Evolutionary conservation across 2,797 vertebrate species (phyloP), one percentile per base, ranked within the genome.

Genomic region (Coranthus polyacanthus): DNA sequence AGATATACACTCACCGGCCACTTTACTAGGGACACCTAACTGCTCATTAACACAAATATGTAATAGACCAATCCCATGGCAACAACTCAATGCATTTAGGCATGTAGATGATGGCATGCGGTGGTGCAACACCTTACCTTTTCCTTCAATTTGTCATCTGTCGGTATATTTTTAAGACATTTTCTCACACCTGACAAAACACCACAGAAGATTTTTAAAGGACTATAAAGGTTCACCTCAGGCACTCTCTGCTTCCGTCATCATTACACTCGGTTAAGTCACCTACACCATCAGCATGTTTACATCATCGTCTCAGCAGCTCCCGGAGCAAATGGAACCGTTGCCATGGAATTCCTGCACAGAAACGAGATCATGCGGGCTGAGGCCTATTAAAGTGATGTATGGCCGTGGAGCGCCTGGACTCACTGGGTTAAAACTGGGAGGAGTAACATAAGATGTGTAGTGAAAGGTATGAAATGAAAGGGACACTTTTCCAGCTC

Each of bases 341-440:
- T 78, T 84, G 76, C 81, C 53, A 62, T 79, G 68, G 67, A 75
- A 47, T 47, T 26, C 15, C 38, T n/a, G 52, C 12, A 34, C 7
- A 42, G 71, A 75, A 69, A 66, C 5, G 39, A 75, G 49, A 68
- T 42, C 0, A 18, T 38, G 75, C 50, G 49, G 52, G 61, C 42
- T 17, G 54, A 41, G 16, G 50, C 49, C 63, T 44, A n/a, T 67
- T 71, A 64, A 62, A 58, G 64, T 44, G 70, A 78, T 83, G 13
- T 58, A 66, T 5, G 61, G 39, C 20, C 21, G 57, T 49, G 52
- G 41, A 45, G 21, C 17, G 17, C 8, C 1, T 29, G 11, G 12
- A 20, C 52, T 43, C 9, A 6, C 44, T 55, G 44, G 37, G 70
- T 55, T 53, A 36, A 63, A 7, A 62, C 15, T 5, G 32, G 34